Evolutionary conservation across 2,797 vertebrate species (phyloP), one percentile per base, ranked within the genome.

Genomic region (Eupleurogrammus muticus): DNA sequence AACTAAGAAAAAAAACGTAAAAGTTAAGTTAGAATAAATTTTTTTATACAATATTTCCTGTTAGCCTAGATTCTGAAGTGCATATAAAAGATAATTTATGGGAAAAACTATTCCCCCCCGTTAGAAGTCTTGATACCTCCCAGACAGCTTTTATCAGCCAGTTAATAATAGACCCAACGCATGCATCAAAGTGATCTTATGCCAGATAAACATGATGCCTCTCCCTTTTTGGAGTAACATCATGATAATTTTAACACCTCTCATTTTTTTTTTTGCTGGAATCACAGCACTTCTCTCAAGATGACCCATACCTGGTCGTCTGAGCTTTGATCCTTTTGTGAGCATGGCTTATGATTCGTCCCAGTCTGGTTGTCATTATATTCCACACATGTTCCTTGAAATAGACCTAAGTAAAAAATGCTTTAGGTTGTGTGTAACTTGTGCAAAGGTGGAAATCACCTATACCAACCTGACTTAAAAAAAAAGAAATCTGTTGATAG

Each of bases 361-460:
- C 49, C 42, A 75, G 32, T 34, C 47, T 21, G 54, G 17, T 32
- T 70, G 17, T 56, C 56, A 70, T 67, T 73, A 63, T 47, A 49
- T 52, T 67, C 20, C 38, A 63, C 38, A 48, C 36, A 54, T 42
- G 10, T 57, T 2, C 56, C 75, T 75, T 80, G 40, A 62, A 67
- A 64, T 51, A 19, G 48, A 70, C 50, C 34, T 17, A 56, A 56
- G 20, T 14, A 14, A 17, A 3, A 24, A 62, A 23, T 50, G 28
- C 13, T 20, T 19, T 2, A 48, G 14, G 36, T 28, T 51, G 42
- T 70, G 24, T 14, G 24, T 60, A 23, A 44, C 5, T 38, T 24
- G 0, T 12, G 42, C 11, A 61, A n/a, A 55, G 44, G 23, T 51
- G 17, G 54, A 47, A 21, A 16, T 44, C 13, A 5, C 8, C 17